Base-by-base conservation (phyloP, 2,888 invertebrate genomes). In the Bugulina stolonifera region DNA sequence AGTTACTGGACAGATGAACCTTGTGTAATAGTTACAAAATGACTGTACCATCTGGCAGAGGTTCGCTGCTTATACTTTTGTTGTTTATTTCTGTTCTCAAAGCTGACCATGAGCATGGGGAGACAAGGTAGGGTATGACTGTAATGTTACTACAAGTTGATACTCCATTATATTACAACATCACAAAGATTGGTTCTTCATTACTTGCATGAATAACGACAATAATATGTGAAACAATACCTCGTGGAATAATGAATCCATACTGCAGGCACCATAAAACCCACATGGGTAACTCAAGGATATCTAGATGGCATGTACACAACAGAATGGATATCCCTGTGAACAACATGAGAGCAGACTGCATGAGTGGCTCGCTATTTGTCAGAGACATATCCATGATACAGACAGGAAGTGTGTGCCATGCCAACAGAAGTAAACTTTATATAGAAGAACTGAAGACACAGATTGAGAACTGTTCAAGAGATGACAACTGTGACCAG, bases 261-360 rank as follows among this genome's bases (percentile, higher is more conserved):
- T 14, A 55, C n/a, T 25, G 32, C 64, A 64, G 64, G 32, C 10
- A 64, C 25, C 64, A 64, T 32, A 2, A 2, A 27, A 34, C n/a
- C 25, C 64, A 64, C 32, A 64, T 64, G 64, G 22, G 10, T n/a
- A 32, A 27, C 10, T 3, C 14, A 3, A 64, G 64, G n/a, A 32
- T 64, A 32, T 64, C 64, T 10, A 64, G 70, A 23, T 70, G 70
- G 70, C 54, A 70, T 29, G 54, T 70, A 5, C 54, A 70, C 52
- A n/a, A 54, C 25, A 70, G 32, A 23, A 54, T 54, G 29, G 3
- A 3, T 10, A 54, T 70, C 14, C 70, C 70, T 25, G 70, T 70
- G 5, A 10, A 43, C 27, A 70, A 43, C 35, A 70, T 70, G 70
- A 43, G 70, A 25, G 32, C 23, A 5, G 70, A 70, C 70, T 70